Conservation (phyloP, 1,140 invertebrate species). For the Agrypnia vestita region DNA sequence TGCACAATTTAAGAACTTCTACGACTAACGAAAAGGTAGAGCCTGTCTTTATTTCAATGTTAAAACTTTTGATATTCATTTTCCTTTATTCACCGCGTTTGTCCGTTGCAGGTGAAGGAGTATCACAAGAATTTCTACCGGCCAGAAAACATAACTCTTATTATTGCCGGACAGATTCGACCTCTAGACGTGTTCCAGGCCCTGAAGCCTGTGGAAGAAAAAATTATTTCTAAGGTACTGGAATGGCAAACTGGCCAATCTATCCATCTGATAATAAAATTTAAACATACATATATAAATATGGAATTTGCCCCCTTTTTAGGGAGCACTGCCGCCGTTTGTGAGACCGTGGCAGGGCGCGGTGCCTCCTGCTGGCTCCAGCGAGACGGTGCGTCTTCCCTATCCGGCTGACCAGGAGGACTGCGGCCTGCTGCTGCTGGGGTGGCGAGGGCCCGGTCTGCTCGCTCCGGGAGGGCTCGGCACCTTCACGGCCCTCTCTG, state of each 20-base stretch:
- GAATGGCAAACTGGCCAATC: not conserved
- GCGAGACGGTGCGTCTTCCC: slow-evolving; percentile 72
- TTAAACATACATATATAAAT: too few relatives aligned
- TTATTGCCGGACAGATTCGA: slow-evolving; percentile 88
- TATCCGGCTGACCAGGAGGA: slow-evolving; percentile 92
- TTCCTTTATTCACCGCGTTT: not conserved
- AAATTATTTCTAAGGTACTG: slow-evolving; percentile 83
- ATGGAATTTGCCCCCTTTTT: not conserved
- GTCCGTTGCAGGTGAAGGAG: slow-evolving; percentile 76
- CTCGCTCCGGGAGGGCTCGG: slow-evolving; percentile 69
- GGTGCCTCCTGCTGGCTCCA: slow-evolving; percentile 77
- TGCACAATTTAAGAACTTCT: slow-evolving; percentile 87
- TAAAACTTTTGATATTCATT: too few relatives aligned
- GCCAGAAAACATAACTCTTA: slow-evolving; percentile 90
- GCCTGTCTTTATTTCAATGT: not conserved
- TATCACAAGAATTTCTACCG: slow-evolving; percentile 92
- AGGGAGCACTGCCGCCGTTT: slow-evolving; percentile 68
- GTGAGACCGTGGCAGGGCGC: slow-evolving; percentile 83
- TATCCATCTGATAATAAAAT: too few relatives aligned
- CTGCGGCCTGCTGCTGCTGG: slow-evolving; percentile 86
- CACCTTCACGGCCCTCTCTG: slow-evolving; percentile 77
- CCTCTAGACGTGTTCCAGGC: slow-evolving; percentile 84
- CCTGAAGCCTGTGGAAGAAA: slow-evolving; percentile 83
- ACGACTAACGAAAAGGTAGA: slow-evolving; percentile 87
- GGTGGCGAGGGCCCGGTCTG: slow-evolving; percentile 88